Conservation (phyloP, 2,113 vertebrate species). For the Pituophis catenifer region DNA sequence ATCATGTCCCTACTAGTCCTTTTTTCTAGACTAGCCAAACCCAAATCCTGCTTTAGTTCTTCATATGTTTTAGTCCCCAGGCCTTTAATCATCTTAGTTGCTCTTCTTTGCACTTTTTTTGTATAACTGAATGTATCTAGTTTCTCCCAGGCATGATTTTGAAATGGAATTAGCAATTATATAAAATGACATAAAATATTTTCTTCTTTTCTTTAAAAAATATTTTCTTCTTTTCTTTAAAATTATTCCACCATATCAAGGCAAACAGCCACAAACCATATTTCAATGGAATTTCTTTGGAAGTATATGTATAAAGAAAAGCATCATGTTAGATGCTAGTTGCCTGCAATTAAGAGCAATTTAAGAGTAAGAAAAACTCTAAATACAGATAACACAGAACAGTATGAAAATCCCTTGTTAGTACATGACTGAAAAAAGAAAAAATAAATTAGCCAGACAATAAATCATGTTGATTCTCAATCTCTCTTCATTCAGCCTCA, state of each 20-base stretch:
- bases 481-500: conserved; percentile 22
- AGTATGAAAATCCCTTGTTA: conserved; percentile 20
- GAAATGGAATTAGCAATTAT: conserved; percentile 28
- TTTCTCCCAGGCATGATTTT: neutral
- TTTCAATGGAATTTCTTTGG: conserved; percentile 21
- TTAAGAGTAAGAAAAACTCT: conserved; percentile 35
- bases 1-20: no score
- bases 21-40: no score
- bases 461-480: conserved; percentile 21
- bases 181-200: neutral
- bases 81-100: no score
- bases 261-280: conserved; percentile 20
- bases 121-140: conserved; percentile 1
- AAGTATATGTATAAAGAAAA: conserved; percentile 21
- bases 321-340: neutral
- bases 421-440: conserved; percentile 20
- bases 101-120: no score
- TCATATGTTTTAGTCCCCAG: no score
- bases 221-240: conserved; percentile 4
- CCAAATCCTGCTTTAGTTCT: no score
- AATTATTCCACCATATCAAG: conserved; percentile 18
- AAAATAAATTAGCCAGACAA: conserved; percentile 4
- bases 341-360: conserved; percentile 35
- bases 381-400: conserved; percentile 28
- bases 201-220: conserved; percentile 9